phyloP scores from a whole-genome alignment of 2,888 invertebrate species.

The Drosophila mayaguana region DNA sequence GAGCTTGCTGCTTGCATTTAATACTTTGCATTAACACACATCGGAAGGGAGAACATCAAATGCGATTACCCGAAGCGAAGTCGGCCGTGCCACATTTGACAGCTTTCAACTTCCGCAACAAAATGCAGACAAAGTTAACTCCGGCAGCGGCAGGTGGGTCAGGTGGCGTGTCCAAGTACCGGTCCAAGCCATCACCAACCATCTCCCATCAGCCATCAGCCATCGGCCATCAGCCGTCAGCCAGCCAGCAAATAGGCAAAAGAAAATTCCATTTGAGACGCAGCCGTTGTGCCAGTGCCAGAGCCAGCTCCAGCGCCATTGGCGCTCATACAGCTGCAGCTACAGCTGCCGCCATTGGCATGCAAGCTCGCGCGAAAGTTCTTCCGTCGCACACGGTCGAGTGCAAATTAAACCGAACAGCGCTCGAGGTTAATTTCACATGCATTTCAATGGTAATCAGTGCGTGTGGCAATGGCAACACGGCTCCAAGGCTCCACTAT shows the following conservation, averaged over 20 bases:
- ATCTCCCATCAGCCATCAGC: constrained; percentile 29
- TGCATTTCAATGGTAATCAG: constrained; percentile 79
- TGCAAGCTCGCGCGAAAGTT: constrained; percentile 44
- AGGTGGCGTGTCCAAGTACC: constrained; percentile 44
- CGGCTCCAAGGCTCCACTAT: constrained; percentile 28
- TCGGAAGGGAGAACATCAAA: constrained; percentile 36
- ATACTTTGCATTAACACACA: constrained; percentile 32
- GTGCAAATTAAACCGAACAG: constrained; percentile 79
- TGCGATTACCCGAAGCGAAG: constrained; percentile 40
- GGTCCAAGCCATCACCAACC: constrained; percentile 41
- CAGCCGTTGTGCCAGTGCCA: constrained; percentile 29
- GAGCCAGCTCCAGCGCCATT: constrained; percentile 24
- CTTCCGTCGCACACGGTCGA: constrained; percentile 47
- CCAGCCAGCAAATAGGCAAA: constrained; percentile 72
- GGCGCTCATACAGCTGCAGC: constrained; percentile 24
- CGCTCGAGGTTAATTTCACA: constrained; percentile 79
- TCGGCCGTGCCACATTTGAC: constrained; percentile 47
- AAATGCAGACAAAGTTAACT: constrained; percentile 52
- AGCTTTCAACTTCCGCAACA: constrained; percentile 52
- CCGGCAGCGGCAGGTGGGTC: neutral
- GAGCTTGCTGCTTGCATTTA: neutral
- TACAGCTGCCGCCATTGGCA: constrained; percentile 52
- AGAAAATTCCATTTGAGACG: constrained; percentile 77
- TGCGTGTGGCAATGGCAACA: constrained; percentile 64
- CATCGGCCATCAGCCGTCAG: constrained; percentile 62